Conservation (phyloP, 2,888 invertebrate genomes). For the Parnassius apollo region DNA sequence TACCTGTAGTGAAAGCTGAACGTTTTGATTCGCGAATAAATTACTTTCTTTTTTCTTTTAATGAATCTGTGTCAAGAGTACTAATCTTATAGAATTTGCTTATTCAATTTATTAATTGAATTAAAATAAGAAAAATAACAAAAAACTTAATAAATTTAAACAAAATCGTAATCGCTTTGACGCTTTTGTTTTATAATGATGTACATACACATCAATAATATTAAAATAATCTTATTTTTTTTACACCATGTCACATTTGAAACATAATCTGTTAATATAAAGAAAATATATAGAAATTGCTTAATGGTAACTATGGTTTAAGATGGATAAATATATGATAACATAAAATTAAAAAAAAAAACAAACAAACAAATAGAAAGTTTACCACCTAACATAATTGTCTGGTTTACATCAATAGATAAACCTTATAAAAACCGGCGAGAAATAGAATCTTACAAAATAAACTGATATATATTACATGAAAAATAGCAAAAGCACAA, state of each 20-base stretch:
- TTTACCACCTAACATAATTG: conserved; percentile 28
- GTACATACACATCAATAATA: neutral
- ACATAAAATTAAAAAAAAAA: conserved; percentile 34
- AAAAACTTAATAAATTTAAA: too few species aligned
- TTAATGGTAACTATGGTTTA: conserved; percentile 40
- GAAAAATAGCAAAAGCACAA: conserved; percentile 29
- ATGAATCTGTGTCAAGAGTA: too few species aligned
- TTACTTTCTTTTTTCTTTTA: too few species aligned
- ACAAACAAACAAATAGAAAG: conserved; percentile 41
- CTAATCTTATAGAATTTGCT: too few species aligned
- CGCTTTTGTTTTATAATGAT: too few species aligned
- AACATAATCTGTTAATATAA: conserved; percentile 24
- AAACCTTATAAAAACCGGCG: conserved; percentile 16
- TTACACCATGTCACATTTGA: conserved; percentile 29
- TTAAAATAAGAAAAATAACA: too few species aligned
- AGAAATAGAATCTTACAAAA: conserved; percentile 28
- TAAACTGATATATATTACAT: conserved; percentile 13
- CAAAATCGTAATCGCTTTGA: too few species aligned
- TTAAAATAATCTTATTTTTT: conserved; percentile 13
- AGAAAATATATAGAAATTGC: conserved; percentile 34
- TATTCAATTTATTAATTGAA: too few species aligned
- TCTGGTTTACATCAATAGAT: conserved; percentile 26
- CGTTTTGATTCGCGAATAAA: too few species aligned
- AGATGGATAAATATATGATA: conserved; percentile 31
- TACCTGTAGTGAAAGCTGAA: too few species aligned